Evolutionary conservation across 2,113 vertebrate genomes (phyloP).

Genomic region (Mionectes macconnelli): DNA sequence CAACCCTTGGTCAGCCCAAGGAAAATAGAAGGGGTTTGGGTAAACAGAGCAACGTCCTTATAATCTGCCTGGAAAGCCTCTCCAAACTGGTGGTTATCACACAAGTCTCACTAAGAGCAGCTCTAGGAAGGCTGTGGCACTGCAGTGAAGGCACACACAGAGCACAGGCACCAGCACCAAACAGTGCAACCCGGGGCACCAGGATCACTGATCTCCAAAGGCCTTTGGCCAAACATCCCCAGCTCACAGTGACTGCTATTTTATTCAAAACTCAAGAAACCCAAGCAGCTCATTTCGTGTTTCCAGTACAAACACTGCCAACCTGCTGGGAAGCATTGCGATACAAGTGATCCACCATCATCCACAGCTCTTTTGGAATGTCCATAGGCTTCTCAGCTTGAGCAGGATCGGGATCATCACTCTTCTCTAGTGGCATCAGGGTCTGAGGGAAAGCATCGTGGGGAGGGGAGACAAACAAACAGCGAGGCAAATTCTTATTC

Average conservation of each 20-base stretch:
- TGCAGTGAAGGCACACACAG: background rate
- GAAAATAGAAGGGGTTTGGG: background rate
- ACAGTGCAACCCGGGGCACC: background rate
- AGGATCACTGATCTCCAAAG: background rate
- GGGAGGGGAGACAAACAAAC: background rate
- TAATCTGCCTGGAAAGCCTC: background rate
- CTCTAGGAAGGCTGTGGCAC: background rate
- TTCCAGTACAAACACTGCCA: constrained; percentile 32
- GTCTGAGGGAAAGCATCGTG: constrained; percentile 59
- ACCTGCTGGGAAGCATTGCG: constrained; percentile 90
- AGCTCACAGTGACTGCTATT: background rate
- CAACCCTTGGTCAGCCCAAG: background rate
- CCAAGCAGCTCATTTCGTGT: background rate
- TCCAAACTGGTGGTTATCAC: background rate
- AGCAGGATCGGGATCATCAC: constrained; percentile 16
- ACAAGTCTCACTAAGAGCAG: background rate
- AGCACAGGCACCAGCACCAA: background rate
- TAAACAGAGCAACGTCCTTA: background rate
- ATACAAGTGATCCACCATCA: constrained; percentile 94
- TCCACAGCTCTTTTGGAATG: constrained; percentile 95
- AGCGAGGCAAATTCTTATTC: background rate
- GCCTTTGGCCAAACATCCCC: background rate
- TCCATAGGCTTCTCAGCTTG: constrained; percentile 81
- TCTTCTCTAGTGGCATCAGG: constrained; percentile 61
- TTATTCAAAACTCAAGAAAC: background rate